These are phyloP conservation scores for Thamnophis sirtalis DNA, from an alignment of 2,113 vertebrate genomes.

Conservation along the genomic window DNA sequence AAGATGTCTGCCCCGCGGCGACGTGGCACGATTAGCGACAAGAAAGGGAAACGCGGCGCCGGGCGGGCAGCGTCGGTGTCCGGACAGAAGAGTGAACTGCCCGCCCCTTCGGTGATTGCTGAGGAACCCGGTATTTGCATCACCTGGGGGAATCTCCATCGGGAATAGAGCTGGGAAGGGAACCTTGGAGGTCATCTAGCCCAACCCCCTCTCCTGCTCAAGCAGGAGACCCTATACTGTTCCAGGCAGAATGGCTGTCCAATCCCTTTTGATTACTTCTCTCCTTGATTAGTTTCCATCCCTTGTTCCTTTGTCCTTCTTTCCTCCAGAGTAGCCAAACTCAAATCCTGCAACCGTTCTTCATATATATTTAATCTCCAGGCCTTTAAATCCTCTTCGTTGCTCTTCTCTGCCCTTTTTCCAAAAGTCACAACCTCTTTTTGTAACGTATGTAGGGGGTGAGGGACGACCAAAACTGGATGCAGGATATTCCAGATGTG, in stretches of 20 bases:
- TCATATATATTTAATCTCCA: too few species aligned
- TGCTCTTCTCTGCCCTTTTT: too few species aligned
- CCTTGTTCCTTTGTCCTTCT: background rate
- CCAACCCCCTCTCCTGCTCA: background rate
- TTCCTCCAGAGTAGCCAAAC: too few species aligned
- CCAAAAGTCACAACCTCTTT: too few species aligned
- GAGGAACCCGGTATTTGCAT: background rate
- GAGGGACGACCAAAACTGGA: too few species aligned
- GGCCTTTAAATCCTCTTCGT: too few species aligned
- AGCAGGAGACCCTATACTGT: background rate
- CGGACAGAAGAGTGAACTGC: accelerated
- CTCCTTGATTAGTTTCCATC: background rate
- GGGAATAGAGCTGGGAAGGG: background rate
- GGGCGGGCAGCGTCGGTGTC: background rate
- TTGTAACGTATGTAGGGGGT: too few species aligned
- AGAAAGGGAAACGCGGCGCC: background rate
- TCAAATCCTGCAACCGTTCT: too few species aligned
- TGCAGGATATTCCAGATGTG: too few species aligned
- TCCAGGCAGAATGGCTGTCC: background rate
- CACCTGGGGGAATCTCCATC: background rate
- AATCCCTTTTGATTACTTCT: background rate
- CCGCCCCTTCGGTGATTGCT: accelerated
- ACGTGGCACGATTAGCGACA: background rate
- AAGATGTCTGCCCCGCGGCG: constrained; percentile 3
- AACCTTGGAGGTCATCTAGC: background rate